phyloP scores from a whole-genome alignment of 2,888 invertebrate genomes.

The Synanthedon vespiformis region DNA sequence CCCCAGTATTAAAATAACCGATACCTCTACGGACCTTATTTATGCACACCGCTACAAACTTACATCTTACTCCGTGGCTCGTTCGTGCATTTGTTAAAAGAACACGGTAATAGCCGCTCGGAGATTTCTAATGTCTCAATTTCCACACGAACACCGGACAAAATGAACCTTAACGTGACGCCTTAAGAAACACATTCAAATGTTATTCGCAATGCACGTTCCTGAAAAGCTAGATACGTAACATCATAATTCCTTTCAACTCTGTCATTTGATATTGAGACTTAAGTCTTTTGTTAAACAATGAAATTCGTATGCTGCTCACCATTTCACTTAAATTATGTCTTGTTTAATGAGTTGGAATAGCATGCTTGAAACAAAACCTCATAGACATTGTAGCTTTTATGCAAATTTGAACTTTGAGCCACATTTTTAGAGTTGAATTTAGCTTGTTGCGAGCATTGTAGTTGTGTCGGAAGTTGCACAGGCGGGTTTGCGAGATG shows the following conservation, averaged over 20 bases:
- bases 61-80: conserved; percentile 61
- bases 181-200: conserved; percentile 17
- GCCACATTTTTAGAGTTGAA: conserved; percentile 4
- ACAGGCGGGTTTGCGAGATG: conserved; percentile 47
- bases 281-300: conserved; percentile 21
- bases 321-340: conserved; percentile 57
- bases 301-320: conserved; percentile 24
- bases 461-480: conserved; percentile 12
- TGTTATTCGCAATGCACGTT: conserved; percentile 34
- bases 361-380: conserved; percentile 16
- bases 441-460: conserved; percentile 15
- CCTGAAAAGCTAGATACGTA: conserved; percentile 17
- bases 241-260: conserved; percentile 22
- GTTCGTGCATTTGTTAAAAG: conserved; percentile 65
- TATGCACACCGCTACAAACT: conserved; percentile 56
- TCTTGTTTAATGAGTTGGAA: conserved; percentile 67
- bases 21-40: conserved; percentile 55
- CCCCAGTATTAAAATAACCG: conserved; percentile 57
- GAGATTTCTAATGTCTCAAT: conserved; percentile 70
- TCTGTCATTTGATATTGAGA: conserved; percentile 19
- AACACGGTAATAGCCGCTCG: conserved; percentile 65
- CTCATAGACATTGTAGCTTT: conserved; percentile 9
- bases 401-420: conserved; percentile 12
- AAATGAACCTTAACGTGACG: conserved; percentile 20
- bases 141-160: conserved; percentile 23